Evolutionary conservation across 2,797 vertebrate genomes (phyloP), one percentile per base, ranked within the genome.

Genomic region (Chaunax sp.): DNA sequence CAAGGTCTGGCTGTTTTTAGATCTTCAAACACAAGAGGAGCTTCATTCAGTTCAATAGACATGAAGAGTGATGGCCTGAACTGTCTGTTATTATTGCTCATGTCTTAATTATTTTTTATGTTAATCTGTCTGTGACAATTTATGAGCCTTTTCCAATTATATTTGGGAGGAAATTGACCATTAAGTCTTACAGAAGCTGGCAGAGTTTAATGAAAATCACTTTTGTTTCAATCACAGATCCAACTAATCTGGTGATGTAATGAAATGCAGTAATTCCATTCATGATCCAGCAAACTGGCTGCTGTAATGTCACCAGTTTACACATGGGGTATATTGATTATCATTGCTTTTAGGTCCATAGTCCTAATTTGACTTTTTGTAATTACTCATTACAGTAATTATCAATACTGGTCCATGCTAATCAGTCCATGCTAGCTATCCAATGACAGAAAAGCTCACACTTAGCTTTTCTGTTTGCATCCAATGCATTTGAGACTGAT

Each of bases 211-310:
- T 35, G 22, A 73, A n/a, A 71, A 69, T 40, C 2, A 10, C 50
- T 23, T 50, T 40, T 40, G 40, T 53, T 68, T 46, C 38, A 71
- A 66, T 77, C 40, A 67, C 25, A 75, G 56, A 80, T 49, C 37
- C 23, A 55, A 75, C 33, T 60, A 69, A 78, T 78, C 63, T 67
- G 63, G 35, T 64, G 51, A 43, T 43, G 26, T 65, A 71, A 5
- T 80, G 60, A 16, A 23, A 70, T 50, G 37, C 53, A 62, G 62
- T 64, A 38, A 74, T 81, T 78, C 23, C 67, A 60, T 33, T 57
- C 54, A 82, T 61, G 45, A 77, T 69, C 56, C 41, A 63, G 78
- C 74, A 79, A 81, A 62, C 45, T 57, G 59, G 82, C 75, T 69
- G 50, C 26, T 66, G 26, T 11, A 41, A 54, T 14, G 6, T 33